Evolutionary conservation across 1,140 invertebrate genomes (phyloP), one percentile per base, ranked within the genome.

Genomic region (Musca vetustissima): DNA sequence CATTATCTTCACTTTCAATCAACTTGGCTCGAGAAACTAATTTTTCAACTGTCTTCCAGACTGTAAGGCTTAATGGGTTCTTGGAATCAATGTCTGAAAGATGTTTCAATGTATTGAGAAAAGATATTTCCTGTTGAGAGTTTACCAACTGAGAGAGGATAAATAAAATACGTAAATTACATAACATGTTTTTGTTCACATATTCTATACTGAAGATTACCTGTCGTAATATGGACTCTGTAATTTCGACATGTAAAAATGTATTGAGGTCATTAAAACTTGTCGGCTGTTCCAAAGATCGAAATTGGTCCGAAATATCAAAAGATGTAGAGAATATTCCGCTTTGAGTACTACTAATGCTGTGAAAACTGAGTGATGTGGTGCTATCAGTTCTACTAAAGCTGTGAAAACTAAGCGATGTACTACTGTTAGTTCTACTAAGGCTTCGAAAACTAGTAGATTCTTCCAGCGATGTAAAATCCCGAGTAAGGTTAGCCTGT

Each of bases 21-120:
- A 97, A 86, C 0, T 94, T 95, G n/a, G 95, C 94, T 68, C 94
- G 87, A 77, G 96, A 92, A 1, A 98, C 93, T 69, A 98, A 83
- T 0, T 91, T 92, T 81, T 97, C 95, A 0, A 94, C 91, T 9
- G 93, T 94, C 76, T 95, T 93, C 94, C 92, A 97, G 66, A 96
- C 91, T 47, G 95, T 88, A 80, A 95, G 93, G 77, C 92, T 93
- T 11, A 95, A 87, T 4, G 93, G 85, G 76, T 95, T 92, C 76
- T 93, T 92, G 0, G 92, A 89, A 79, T 98, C 96, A 70, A 98
- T 92, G 53, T 94, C 87, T 43, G 98, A 83, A 53, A 98, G 83
- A 81, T 97, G 93, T 79, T 98, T 95, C 2, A 98, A 87, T 59
- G 98, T 92, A 75, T 89, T 93, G 9, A 98, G 85, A 80, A 98